phyloP scores from a whole-genome alignment of 2,797 vertebrate species.

The Botia almorhae region DNA sequence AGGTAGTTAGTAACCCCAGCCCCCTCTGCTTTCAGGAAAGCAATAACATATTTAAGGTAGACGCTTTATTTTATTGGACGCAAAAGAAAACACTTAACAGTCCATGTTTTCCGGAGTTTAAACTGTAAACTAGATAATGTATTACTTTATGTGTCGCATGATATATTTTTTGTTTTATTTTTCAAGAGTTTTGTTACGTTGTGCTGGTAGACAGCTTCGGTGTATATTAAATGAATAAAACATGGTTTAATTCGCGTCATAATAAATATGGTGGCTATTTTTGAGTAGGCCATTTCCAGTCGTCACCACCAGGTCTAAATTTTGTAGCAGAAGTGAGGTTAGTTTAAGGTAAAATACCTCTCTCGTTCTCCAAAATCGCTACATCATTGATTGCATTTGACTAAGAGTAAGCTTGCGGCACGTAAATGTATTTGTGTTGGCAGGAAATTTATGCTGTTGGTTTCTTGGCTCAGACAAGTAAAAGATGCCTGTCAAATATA shows the following conservation, averaged over 20 bases:
- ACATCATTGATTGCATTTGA: no score
- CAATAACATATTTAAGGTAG: background rate
- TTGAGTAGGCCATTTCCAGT: no score
- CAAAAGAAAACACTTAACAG: background rate
- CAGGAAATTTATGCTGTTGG: conserved; percentile 43
- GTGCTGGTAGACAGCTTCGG: background rate
- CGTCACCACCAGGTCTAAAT: no score
- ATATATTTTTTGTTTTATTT: background rate
- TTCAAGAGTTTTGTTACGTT: background rate
- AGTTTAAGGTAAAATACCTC: no score
- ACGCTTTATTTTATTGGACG: background rate
- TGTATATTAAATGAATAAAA: no score
- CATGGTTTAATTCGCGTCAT: no score
- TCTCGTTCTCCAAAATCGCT: no score
- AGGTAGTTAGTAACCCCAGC: conserved; percentile 1
- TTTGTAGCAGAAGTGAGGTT: no score
- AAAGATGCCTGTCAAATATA: conserved; percentile 46
- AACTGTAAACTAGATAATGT: background rate
- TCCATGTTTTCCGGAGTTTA: background rate
- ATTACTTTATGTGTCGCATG: background rate
- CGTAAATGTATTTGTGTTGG: background rate
- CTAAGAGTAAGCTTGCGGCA: background rate
- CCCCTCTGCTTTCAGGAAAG: conserved; percentile 4
- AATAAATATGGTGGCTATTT: no score
- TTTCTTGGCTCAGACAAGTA: conserved; percentile 30